Conservation (phyloP, 2,113 vertebrate genomes). For the Pelecanoides urinatrix region DNA sequence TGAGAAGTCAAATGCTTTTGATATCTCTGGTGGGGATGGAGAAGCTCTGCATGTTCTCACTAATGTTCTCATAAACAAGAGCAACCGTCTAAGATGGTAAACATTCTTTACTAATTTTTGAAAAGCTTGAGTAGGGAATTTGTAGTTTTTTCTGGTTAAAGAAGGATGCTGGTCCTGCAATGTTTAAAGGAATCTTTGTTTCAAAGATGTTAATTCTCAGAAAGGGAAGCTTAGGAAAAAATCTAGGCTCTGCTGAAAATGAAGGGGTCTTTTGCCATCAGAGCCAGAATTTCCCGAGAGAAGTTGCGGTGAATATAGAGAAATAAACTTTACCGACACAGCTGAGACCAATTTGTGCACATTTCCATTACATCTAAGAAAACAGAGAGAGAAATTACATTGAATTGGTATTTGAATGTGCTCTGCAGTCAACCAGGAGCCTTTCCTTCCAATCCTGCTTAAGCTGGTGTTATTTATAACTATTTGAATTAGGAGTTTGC, state of each 20-base stretch:
- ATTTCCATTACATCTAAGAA: slow-evolving; percentile 4
- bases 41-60: neutral
- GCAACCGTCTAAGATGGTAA: neutral
- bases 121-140: neutral
- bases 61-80: neutral
- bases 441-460: neutral
- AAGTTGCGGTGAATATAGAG: neutral
- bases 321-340: neutral
- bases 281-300: neutral
- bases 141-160: neutral
- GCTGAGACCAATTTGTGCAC: neutral
- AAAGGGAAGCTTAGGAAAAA: neutral
- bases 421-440: neutral
- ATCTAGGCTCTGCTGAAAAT: neutral
- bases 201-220: neutral
- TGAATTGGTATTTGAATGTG: neutral
- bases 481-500: slow-evolving; percentile 28
- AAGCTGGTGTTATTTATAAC: slow-evolving; percentile 1
- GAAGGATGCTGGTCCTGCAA: neutral
- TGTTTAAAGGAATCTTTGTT: neutral
- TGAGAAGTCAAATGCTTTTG: neutral
- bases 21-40: neutral
- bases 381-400: neutral
- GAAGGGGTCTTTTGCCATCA: neutral
- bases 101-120: neutral